Evolutionary conservation across 2,113 vertebrate species (phyloP), one percentile per base, ranked within the genome.

Genomic region (Alaudala cheleensis): DNA sequence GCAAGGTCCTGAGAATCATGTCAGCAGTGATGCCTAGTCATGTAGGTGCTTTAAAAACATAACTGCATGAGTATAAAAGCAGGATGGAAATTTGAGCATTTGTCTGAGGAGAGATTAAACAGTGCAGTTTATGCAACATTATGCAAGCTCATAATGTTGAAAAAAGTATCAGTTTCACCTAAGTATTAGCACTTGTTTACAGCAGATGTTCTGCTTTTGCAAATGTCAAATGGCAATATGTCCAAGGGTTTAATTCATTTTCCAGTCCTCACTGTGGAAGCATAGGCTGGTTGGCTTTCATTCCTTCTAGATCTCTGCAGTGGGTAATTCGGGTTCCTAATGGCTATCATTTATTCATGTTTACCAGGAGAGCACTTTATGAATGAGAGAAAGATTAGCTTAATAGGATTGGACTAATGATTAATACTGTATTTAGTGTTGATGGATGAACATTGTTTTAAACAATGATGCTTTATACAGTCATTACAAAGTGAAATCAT

Each of bases 291-390:
- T 90, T 95, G 85, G 56, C 87, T 72, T 74, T 84, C 64, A 53
- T 83, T 83, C 71, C 60, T 93, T 81, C 39, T 74, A 73, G 56
- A 13, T 91, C 66, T 80, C 77, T 93, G 91, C 88, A 95, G 19
- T 62, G 88, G 81, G 91, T 95, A 96, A 90, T 96, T 97, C 34
- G 14, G 81, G 78, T 86, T 94, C 71, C 88, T 96, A 91, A 93
- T 91, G 71, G 66, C 89, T 95, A 90, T 97, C 58, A 94, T 91
- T 96, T 98, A 97, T 97, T 97, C 82, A 83, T 97, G 86, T 90
- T 96, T 92, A 93, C 58, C 91, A 94, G 81, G 72, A 96, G 81
- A 81, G 26, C 60, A 65, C 76, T 93, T 94, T 90, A 92, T 90
- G 86, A 96, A 70, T 86, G 78, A 91, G 58, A 64, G 60, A 77